Base-by-base conservation (phyloP, 30 jellyfish, hydroid and myxozoan species). In the Turritopsis dohrnii region DNA sequence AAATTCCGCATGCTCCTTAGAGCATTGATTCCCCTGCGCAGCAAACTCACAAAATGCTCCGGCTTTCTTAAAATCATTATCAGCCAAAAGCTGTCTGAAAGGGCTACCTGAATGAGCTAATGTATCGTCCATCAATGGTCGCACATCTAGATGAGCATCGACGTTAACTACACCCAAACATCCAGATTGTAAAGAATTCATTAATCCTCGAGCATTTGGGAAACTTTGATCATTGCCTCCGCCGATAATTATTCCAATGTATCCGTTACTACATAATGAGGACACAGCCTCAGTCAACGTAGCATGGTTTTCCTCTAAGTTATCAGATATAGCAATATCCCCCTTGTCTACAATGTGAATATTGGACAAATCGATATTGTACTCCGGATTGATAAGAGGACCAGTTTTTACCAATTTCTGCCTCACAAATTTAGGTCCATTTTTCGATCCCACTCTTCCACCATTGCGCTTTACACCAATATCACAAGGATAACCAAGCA, bases 171-270 rank as follows among this genome's bases (percentile, higher is more conserved):
- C 87, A 16, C 87, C 87, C 26, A 80, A 31, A 80, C 65, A 9
- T 19, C 87, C 87, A 65, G 81, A 52, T 27, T 80, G 54, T 53
- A 52, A 1, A 22, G 87, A 80, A 60, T 65, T 52, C 87, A 80
- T 80, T 16, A 80, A 53, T 27, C 87, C 87, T 80, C 54, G 54
- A 52, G 87, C 87, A 80, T 80, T 80, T 18, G 66, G 65, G 65
- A 31, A 80, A 52, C 87, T 80, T 80, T 80, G 87, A 80, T 80
- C 87, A 60, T 80, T 80, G 18, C 87, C 87, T 80, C 87, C 87
- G n/a, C 87, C 87, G 52, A 80, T 41, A 52, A 80, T 53, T 16
- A 80, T 26, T 21, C 30, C 53, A 22, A 80, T 52, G 52, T 26
- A 52, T 52, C 87, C 87, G 18, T 52, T 22, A 27, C 65, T 65